Evolutionary conservation across 2,797 vertebrate genomes (phyloP).

Genomic region (Psittacula derbiana): DNA sequence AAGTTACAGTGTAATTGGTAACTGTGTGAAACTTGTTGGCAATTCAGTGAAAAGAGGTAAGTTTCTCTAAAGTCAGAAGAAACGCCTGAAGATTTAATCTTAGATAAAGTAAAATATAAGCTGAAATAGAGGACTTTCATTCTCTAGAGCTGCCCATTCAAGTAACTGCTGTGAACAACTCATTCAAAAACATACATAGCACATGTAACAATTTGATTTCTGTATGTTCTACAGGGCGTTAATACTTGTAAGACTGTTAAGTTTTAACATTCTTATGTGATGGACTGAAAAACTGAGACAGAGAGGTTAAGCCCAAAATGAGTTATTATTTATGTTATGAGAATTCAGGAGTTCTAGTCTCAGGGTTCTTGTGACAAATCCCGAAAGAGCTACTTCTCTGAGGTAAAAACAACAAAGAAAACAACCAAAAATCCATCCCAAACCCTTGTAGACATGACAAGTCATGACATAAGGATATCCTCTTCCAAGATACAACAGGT

Average conservation of each 20-base stretch:
- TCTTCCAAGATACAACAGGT: background rate
- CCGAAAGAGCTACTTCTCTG: background rate
- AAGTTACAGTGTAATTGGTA: background rate
- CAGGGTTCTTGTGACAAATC: background rate
- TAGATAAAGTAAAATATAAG: background rate
- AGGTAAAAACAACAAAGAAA: background rate
- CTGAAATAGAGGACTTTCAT: background rate
- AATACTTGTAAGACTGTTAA: background rate
- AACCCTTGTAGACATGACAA: background rate
- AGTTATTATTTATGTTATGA: background rate
- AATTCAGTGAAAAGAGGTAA: background rate
- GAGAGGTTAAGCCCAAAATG: constrained; percentile 10
- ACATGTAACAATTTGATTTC: background rate
- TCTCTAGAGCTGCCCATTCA: background rate
- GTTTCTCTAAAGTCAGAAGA: background rate
- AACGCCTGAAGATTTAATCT: background rate
- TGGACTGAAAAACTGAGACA: background rate
- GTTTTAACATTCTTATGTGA: background rate
- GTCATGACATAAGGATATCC: background rate
- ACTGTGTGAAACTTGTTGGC: background rate
- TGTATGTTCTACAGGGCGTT: background rate
- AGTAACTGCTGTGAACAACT: background rate
- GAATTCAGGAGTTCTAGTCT: background rate
- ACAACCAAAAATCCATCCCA: background rate
- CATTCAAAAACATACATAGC: background rate